phyloP scores from a whole-genome alignment of 2,888 invertebrate species.

The Arctia plantaginis region DNA sequence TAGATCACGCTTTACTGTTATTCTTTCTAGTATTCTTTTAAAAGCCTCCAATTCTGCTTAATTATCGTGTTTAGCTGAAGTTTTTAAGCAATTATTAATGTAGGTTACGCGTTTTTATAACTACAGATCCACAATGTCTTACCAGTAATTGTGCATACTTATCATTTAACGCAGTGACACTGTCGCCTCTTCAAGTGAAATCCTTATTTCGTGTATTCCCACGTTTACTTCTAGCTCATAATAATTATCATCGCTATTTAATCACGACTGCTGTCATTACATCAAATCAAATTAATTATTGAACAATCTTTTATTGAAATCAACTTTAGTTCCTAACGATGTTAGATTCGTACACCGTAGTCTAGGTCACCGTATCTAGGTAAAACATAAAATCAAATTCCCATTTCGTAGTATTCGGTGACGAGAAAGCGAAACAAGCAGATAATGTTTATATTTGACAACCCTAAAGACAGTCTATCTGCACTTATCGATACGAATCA shows the following conservation, averaged over 20 bases:
- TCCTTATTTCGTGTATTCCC: slow-evolving; percentile 13
- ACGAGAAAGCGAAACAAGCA: too few species aligned
- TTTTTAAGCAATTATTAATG: slow-evolving; percentile 16
- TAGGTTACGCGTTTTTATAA: not conserved
- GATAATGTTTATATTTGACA: not conserved
- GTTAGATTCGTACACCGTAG: slow-evolving; percentile 18
- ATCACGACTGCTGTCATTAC: slow-evolving; percentile 12
- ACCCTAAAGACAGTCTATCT: not conserved
- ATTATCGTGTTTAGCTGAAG: not conserved
- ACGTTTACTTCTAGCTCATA: slow-evolving; percentile 10
- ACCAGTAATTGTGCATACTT: not conserved
- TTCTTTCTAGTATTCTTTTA: not conserved
- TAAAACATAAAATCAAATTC: not conserved
- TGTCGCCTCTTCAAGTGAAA: not conserved
- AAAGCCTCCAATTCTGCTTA: not conserved
- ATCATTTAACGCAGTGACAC: not conserved
- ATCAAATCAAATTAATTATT: slow-evolving; percentile 5
- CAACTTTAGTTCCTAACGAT: slow-evolving; percentile 23
- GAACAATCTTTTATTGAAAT: slow-evolving; percentile 8
- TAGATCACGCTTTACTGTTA: not conserved
- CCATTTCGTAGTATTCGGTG: too few species aligned
- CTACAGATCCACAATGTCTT: not conserved
- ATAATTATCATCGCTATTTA: slow-evolving; percentile 16
- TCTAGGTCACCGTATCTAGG: not conserved
- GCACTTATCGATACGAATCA: not conserved